phyloP scores from a whole-genome alignment of 2,797 vertebrate species.

The Cynodonichthys magdalenae region DNA sequence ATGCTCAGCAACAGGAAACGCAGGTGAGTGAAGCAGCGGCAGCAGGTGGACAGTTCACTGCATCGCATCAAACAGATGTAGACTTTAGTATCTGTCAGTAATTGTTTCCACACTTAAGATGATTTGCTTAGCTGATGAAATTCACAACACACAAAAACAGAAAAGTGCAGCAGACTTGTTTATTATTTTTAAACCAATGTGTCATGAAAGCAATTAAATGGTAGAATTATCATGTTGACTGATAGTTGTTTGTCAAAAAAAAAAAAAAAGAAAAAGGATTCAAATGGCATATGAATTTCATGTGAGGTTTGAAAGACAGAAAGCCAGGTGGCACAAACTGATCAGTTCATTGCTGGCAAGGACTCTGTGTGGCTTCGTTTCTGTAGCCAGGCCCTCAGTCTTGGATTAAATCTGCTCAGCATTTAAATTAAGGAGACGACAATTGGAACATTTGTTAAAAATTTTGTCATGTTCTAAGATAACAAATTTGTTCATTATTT shows the following conservation, averaged over 20 bases:
- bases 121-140: slow-evolving; percentile 33
- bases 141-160: slow-evolving; percentile 15
- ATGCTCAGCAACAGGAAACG: slow-evolving; percentile 28
- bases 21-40: slow-evolving; percentile 48
- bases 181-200: neutral
- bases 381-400: slow-evolving; percentile 4
- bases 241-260: neutral
- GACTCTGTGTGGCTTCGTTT: neutral
- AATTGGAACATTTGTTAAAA: slow-evolving; percentile 26
- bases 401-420: slow-evolving; percentile 36
- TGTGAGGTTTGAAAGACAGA: slow-evolving; percentile 3
- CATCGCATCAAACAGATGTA: slow-evolving; percentile 51
- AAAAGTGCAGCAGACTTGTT: slow-evolving; percentile 2
- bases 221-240: slow-evolving; percentile 2
- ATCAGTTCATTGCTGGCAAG: slow-evolving; percentile 7
- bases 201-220: neutral
- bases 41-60: slow-evolving; percentile 47
- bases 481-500: slow-evolving; percentile 58
- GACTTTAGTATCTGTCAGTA: slow-evolving; percentile 6
- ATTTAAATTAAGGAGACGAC: slow-evolving; percentile 19
- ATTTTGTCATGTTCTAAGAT: slow-evolving; percentile 29
- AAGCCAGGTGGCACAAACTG: slow-evolving; percentile 7
- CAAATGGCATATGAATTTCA: neutral
- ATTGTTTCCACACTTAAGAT: slow-evolving; percentile 32
- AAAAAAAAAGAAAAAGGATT: too few relatives aligned